These are phyloP conservation scores for Ruditapes philippinarum DNA, from an alignment of 1,140 invertebrate genomes.

Conservation along the genomic window DNA sequence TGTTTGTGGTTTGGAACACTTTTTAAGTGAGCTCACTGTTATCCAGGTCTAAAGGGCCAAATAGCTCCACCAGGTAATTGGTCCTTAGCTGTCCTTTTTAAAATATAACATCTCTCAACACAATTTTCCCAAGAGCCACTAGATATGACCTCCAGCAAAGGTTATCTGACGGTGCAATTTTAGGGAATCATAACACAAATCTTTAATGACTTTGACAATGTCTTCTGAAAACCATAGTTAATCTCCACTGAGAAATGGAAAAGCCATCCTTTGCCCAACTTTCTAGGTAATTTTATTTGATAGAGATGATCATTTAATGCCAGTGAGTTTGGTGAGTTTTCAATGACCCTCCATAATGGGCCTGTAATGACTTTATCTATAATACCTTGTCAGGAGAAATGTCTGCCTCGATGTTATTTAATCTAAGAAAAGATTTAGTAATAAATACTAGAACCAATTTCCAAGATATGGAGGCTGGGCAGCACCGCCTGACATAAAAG, in stretches of 20 bases:
- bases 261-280: not conserved
- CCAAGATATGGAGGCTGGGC: too few relatives aligned
- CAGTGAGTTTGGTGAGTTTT: not conserved
- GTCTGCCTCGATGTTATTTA: too few relatives aligned
- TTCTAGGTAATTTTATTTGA: conserved; percentile 4
- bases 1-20: not conserved
- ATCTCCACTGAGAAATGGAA: not conserved
- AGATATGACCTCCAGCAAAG: not conserved
- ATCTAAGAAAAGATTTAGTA: too few relatives aligned
- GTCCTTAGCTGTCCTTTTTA: not conserved
- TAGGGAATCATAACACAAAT: not conserved
- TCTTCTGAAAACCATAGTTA: not conserved
- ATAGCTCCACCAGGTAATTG: not conserved
- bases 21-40: too few relatives aligned
- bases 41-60: not conserved
- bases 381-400: too few relatives aligned
- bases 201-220: not conserved
- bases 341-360: conserved; percentile 22
- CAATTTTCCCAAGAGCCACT: not conserved
- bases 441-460: too few relatives aligned
- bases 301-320: not conserved
- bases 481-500: too few relatives aligned
- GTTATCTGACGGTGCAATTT: not conserved
- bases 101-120: not conserved
- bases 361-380: conserved; percentile 17